Evolutionary conservation across 2,113 vertebrate genomes (phyloP).

Genomic region (Carollia perspicillata): DNA sequence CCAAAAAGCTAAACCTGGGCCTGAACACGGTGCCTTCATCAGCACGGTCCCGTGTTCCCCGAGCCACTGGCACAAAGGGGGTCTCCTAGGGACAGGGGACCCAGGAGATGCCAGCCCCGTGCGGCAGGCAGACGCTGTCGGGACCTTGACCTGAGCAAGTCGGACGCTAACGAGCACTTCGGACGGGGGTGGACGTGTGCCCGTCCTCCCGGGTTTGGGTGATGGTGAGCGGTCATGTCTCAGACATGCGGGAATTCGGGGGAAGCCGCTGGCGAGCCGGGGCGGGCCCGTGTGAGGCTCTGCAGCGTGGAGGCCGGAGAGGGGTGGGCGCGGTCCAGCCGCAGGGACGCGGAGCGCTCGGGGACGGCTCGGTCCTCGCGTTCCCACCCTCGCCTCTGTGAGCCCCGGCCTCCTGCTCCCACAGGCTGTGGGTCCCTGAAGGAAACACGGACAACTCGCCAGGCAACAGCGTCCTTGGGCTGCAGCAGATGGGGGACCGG

Average conservation of each 20-base stretch:
- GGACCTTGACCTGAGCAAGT: background rate
- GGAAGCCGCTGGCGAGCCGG: background rate
- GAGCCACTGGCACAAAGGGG: background rate
- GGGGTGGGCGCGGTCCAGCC: too few species aligned
- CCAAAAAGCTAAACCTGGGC: background rate
- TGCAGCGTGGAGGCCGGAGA: background rate
- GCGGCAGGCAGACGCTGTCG: too few species aligned
- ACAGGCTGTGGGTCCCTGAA: background rate
- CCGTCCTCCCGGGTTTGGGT: background rate
- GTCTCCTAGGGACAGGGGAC: background rate
- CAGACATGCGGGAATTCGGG: background rate
- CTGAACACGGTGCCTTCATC: too few species aligned
- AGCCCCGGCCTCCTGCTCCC: background rate
- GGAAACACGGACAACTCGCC: background rate
- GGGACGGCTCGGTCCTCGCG: accelerated
- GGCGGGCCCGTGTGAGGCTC: background rate
- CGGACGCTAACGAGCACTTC: background rate
- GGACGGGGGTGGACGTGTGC: background rate
- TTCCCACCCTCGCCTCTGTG: background rate
- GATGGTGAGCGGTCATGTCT: accelerated
- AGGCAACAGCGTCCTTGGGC: background rate
- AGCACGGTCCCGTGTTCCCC: background rate
- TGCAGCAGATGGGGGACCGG: background rate
- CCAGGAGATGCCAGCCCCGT: accelerated
- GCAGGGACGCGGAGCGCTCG: accelerated